Base-by-base conservation (phyloP, 2,888 invertebrate species). In the Andrena fulva region DNA sequence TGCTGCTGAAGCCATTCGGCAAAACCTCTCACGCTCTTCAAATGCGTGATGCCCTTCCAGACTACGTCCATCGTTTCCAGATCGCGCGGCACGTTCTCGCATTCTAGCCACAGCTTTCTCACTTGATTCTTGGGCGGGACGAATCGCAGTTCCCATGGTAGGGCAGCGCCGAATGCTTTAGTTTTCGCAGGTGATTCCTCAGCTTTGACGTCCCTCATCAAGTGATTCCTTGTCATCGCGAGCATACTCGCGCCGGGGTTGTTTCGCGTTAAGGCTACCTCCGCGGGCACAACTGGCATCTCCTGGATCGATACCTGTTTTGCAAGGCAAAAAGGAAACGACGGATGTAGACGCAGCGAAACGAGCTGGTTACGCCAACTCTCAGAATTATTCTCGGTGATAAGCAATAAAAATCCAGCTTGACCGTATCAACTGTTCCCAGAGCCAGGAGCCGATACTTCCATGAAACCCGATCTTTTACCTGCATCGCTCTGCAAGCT, bases 11-110 rank as follows among this genome's bases (percentile, higher is more conserved):
- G 77, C 91, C 92, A 93, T 12, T 90, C 77, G 0, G 88, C 64
- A 77, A 93, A 93, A 31, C 91, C 86, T 35, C 85, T 85, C 1
- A 93, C 92, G 77, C 91, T 92, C 16, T 90, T 87, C 7, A 96
- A 94, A 91, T 96, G 94, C 27, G 95, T 94, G 60, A 96, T 95
- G n/a, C 95, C 96, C 16, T 95, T 94, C 96, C 96, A 96, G 0
- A 96, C 95, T 63, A 94, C 94, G 0, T 95, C 94, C 96, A 96
- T 96, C 0, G 95, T 94, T 75, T 95, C 94, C 24, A 96, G 91
- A 62, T 96, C 95, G 68, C 95, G 94, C 0, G 96, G 96, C 64
- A 96, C 95, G 80, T 94, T 91, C 54, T 95, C 94, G 73, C 95
- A 95, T 8, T 94, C 91, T 42, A 95, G 91, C 96, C 96, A 96